Percentiles rank a stretch among this genome's conserved stretches.
Conservation (phyloP, 2,888 invertebrate genomes). For the Drosophila subsilvestris region DNA sequence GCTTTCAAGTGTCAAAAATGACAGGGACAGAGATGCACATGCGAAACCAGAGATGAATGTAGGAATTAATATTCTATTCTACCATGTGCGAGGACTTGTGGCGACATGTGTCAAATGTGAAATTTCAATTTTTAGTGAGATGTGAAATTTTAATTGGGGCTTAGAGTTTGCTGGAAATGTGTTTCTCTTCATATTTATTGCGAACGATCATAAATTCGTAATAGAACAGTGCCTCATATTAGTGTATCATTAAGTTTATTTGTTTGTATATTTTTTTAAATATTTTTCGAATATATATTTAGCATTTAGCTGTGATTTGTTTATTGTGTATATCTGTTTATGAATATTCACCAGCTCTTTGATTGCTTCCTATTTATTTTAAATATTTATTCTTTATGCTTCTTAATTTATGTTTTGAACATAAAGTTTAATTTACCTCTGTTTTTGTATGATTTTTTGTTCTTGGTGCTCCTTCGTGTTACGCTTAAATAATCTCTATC, state of each 20-base stretch:
- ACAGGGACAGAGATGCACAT: not conserved
- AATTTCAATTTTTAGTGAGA: conserved; percentile 24
- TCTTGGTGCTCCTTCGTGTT: conserved; percentile 10
- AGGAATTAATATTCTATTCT: conserved; percentile 17
- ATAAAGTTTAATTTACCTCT: conserved; percentile 13
- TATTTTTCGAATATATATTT: not conserved
- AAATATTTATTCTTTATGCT: not conserved
- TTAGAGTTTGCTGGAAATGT: not conserved
- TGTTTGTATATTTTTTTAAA: not conserved
- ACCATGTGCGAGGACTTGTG: conserved; percentile 7
- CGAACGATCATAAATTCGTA: not conserved
- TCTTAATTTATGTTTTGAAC: not conserved
- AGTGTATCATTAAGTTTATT: not conserved
- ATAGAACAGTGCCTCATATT: conserved; percentile 2
- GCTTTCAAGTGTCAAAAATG: conserved; percentile 7
- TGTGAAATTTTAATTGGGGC: conserved; percentile 22
- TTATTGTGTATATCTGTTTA: not conserved
- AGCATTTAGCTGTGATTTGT: not conserved
- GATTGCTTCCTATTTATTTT: not conserved
- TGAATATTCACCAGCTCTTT: not conserved
- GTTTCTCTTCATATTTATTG: conserved; percentile 6
- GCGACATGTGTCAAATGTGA: conserved; percentile 14
- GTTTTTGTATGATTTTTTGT: not conserved
- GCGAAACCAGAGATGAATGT: conserved; percentile 1
- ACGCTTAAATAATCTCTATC: conserved; percentile 21